A percentile compares a stretch with the other conserved stretches of the same genome.
Conservation (phyloP, 2,113 vertebrate species). For the Stercorarius parasiticus region DNA sequence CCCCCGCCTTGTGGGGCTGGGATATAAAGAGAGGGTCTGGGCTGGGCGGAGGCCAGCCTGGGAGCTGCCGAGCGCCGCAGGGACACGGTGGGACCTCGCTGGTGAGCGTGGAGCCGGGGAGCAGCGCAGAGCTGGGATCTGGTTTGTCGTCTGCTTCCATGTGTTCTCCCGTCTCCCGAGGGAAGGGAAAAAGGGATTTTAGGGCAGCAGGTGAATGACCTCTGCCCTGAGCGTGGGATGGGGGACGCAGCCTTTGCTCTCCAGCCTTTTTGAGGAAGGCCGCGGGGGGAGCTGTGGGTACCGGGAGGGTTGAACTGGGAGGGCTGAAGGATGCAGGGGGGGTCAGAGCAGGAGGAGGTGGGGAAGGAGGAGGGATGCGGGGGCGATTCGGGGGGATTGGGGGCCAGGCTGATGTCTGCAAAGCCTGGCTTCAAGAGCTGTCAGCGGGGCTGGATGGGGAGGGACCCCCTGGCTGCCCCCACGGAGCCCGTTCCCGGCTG, state of each 20-base stretch:
- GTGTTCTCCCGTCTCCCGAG: background rate
- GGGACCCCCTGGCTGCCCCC: background rate
- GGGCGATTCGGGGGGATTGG: too few relatives aligned
- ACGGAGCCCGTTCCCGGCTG: background rate
- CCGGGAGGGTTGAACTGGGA: background rate
- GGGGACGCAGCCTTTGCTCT: background rate
- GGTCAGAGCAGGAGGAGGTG: too few relatives aligned
- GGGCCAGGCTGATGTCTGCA: too few relatives aligned
- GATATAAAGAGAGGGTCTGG: fast-evolving
- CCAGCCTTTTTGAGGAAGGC: background rate
- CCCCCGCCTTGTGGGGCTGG: fast-evolving
- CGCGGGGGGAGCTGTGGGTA: fast-evolving
- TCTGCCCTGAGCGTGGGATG: background rate
- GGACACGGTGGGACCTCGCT: background rate
- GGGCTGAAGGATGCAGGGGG: background rate
- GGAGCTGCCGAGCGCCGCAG: background rate
- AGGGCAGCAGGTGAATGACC: background rate
- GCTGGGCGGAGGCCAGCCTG: too few relatives aligned
- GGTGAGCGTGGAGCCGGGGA: background rate
- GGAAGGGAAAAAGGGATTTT: background rate
- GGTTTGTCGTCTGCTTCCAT: background rate
- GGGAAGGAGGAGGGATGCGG: background rate
- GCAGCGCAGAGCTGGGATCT: background rate
- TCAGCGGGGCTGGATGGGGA: background rate
- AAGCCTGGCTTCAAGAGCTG: background rate